Base-by-base conservation (phyloP, 2,888 invertebrate species). In the Campopleginae sp. region DNA sequence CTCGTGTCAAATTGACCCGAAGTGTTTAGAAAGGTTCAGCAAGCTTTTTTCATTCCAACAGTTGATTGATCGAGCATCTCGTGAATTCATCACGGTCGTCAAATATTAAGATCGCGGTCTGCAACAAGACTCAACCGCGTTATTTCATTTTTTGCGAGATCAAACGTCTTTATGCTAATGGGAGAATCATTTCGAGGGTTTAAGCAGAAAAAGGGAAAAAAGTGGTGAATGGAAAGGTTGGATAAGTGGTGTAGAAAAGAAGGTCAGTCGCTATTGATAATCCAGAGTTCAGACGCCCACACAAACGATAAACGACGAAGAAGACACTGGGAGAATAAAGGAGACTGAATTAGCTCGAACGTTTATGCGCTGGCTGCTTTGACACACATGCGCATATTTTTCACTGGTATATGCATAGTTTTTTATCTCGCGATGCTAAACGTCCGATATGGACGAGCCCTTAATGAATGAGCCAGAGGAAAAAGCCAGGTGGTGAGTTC, bases 251-350 rank as follows among this genome's bases (percentile, higher is more conserved):
- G 38, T n/a, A 23, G 63, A 46, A 78, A 82, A 76, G 70, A 82
- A 74, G 82, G 78, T 82, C 77, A 78, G 66, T 72, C 42, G 65
- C 27, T 66, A 54, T 72, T 68, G 72, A 61, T 78, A 68, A 78
- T 68, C 61, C 66, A 19, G 78, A 78, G 82, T 77, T 82, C 66
- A 78, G 44, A 68, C 76, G 74, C 68, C 78, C 44, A 63, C 78
- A 78, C 68, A 74, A 72, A 74, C 78, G 68, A 65, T n/a, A 33
- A 54, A 58, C 46, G 66, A 65, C 23, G 63, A 82, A 17, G 65
- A 44, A 23, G 27, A 27, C 12, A 10, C 12, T 27, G 58, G 5
- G 2, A 14, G 58, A 58, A 58, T 27, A 5, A 46, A 51, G 68
- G 66, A 72, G 46, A 65, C 17, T 48, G 38, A 63, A 72, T 78